Evolutionary conservation across 2,888 invertebrate genomes (phyloP).

Genomic region (Drosophila merina): DNA sequence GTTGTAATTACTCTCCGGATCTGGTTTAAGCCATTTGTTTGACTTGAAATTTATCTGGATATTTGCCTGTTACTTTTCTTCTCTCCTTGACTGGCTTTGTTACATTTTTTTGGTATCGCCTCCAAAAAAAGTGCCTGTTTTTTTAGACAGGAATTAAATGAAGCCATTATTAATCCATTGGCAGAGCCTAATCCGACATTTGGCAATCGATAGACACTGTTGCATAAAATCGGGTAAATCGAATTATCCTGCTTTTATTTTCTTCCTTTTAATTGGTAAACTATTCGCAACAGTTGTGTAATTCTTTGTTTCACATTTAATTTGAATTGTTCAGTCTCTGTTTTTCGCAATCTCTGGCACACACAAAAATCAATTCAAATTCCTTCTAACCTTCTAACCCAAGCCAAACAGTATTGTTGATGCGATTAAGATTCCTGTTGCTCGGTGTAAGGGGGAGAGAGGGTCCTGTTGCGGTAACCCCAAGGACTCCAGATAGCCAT

Average conservation of each 20-base stretch:
- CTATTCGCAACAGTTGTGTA: not conserved
- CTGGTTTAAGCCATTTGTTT: slow-evolving; percentile 69
- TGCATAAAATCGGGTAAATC: slow-evolving; percentile 11
- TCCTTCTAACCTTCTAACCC: slow-evolving; percentile 18
- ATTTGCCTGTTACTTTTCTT: slow-evolving; percentile 48
- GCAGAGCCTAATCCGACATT: slow-evolving; percentile 39
- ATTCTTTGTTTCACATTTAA: not conserved
- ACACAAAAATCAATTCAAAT: slow-evolving; percentile 27
- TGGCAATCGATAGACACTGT: slow-evolving; percentile 55
- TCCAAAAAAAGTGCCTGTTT: slow-evolving; percentile 5
- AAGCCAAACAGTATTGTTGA: slow-evolving; percentile 32
- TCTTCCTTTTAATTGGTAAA: not conserved
- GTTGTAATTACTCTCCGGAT: slow-evolving; percentile 69
- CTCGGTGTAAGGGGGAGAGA: slow-evolving; percentile 58
- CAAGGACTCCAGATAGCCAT: slow-evolving; percentile 58
- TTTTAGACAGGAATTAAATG: slow-evolving; percentile 16
- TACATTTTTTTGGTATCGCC: slow-evolving; percentile 36
- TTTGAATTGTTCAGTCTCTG: slow-evolving; percentile 1
- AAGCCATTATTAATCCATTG: slow-evolving; percentile 70
- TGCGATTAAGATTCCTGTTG: slow-evolving; percentile 42
- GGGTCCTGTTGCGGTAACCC: slow-evolving; percentile 36
- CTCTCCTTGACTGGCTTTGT: not conserved
- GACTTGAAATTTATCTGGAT: slow-evolving; percentile 73
- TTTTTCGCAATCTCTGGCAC: slow-evolving; percentile 1
- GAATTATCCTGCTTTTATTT: not conserved